A percentile compares a stretch with the other conserved stretches of the same genome.
Evolutionary conservation across 2,113 vertebrate genomes (phyloP).

Genomic region (Rhinoptilus africanus): DNA sequence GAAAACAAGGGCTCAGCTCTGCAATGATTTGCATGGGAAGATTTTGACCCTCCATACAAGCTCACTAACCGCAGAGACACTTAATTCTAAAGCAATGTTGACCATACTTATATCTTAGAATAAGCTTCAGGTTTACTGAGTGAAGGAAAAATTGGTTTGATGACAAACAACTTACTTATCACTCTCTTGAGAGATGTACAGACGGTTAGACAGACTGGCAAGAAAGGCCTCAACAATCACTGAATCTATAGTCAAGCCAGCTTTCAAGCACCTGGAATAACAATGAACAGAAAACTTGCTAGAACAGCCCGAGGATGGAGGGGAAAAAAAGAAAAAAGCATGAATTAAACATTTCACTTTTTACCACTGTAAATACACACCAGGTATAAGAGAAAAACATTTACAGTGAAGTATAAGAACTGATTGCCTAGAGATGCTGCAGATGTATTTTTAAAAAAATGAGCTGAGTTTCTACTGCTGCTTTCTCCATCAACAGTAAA

Average conservation of each 20-base stretch:
- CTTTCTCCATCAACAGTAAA: neutral
- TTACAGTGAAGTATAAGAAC: neutral
- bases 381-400: neutral
- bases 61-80: neutral
- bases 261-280: conserved; percentile 86
- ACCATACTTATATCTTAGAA: neutral
- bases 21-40: neutral
- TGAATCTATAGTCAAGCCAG: conserved; percentile 88
- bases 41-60: neutral
- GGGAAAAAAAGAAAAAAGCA: neutral
- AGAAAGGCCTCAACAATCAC: conserved; percentile 96
- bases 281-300: neutral
- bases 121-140: neutral
- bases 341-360: neutral
- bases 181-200: conserved; percentile 97
- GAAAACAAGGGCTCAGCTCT: neutral
- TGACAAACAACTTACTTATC: conserved; percentile 84
- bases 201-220: conserved; percentile 94
- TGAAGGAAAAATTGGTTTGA: neutral
- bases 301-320: neutral
- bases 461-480: neutral
- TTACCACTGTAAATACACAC: neutral
- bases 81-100: neutral
- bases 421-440: neutral
- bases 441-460: neutral